Evolutionary conservation across 2,888 invertebrate species (phyloP).

Genomic region (Pharmacophagus antenor): DNA sequence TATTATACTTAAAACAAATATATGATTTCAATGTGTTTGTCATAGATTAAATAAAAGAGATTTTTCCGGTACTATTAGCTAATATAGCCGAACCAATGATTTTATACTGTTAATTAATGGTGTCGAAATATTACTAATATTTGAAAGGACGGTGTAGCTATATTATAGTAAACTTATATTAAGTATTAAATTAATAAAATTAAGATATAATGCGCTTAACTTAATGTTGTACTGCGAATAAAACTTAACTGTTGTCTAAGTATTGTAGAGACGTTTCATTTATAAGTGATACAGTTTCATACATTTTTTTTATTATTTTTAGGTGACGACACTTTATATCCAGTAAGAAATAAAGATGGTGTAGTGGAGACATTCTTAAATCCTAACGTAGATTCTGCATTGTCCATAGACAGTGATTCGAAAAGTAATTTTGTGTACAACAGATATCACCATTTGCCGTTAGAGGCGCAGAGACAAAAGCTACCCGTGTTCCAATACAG

Average conservation of each 20-base stretch:
- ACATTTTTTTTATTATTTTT: conserved; percentile 31
- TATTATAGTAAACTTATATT: too few relatives aligned
- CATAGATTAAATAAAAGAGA: background rate
- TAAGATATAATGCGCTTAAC: too few relatives aligned
- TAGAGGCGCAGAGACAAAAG: conserved; percentile 91
- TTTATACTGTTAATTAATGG: too few relatives aligned
- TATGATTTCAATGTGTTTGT: background rate
- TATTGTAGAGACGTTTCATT: background rate
- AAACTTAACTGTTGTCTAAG: background rate
- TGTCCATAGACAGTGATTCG: conserved; percentile 80
- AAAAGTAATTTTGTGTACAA: conserved; percentile 90
- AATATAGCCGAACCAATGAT: too few relatives aligned
- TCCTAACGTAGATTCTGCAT: conserved; percentile 60
- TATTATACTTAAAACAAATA: background rate
- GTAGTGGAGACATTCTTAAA: conserved; percentile 62
- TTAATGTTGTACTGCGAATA: background rate
- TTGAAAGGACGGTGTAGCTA: too few relatives aligned
- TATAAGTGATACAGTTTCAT: too few relatives aligned
- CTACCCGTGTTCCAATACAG: conserved; percentile 93
- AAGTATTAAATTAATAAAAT: too few relatives aligned
- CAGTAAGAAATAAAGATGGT: conserved; percentile 65
- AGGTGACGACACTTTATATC: conserved; percentile 57
- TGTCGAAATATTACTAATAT: too few relatives aligned
- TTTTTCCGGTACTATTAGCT: too few relatives aligned
- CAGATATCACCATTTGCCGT: conserved; percentile 89